Evolutionary conservation across 2,113 vertebrate species (phyloP).

Genomic region (Laterallus jamaicensis): DNA sequence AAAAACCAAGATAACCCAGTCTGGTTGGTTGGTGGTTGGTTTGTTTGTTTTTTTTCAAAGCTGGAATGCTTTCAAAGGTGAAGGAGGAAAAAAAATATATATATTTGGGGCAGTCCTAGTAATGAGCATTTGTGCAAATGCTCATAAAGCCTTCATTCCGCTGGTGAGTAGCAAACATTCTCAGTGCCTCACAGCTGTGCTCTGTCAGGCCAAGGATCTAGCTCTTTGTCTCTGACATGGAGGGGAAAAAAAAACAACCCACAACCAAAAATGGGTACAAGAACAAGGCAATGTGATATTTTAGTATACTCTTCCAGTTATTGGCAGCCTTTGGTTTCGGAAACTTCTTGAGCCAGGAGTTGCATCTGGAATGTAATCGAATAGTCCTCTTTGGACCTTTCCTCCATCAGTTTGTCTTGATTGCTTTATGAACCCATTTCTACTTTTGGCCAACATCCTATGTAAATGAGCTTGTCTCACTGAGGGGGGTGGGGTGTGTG

Average conservation of each 20-base stretch:
- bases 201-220: background rate
- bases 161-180: background rate
- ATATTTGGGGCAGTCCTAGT: background rate
- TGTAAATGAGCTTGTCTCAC: background rate
- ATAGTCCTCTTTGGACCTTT: background rate
- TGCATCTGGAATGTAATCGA: conserved; percentile 2
- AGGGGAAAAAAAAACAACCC: background rate
- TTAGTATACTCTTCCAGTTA: background rate
- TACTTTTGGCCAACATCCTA: background rate
- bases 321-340: background rate
- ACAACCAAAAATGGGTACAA: background rate
- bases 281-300: background rate
- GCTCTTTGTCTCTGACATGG: background rate
- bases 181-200: background rate
- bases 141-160: background rate
- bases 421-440: background rate
- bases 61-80: background rate
- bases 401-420: background rate
- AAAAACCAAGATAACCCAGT: background rate
- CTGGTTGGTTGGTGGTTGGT: background rate
- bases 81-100: background rate
- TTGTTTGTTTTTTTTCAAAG: background rate
- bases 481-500: background rate
- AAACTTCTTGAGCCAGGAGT: conserved; percentile 27
- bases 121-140: background rate